These are phyloP conservation scores for Melanchra persicariae DNA, from an alignment of 2,888 invertebrate genomes.

Conservation along the genomic window DNA sequence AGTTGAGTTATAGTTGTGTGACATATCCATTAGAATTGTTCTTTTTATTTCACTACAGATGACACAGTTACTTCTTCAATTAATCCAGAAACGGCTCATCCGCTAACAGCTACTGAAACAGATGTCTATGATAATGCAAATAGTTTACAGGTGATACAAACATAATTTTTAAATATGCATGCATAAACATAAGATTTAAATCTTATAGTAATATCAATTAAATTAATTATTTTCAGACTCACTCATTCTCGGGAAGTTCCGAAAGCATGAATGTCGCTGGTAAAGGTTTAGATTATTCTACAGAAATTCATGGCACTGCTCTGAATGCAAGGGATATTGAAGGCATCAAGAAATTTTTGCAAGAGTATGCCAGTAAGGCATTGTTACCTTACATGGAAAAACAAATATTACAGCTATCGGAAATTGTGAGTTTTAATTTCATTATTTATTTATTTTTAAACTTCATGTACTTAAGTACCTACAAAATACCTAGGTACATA, in stretches of 20 bases:
- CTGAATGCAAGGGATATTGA: constrained; percentile 96
- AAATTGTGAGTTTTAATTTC: constrained; percentile 90
- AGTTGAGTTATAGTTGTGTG: neutral
- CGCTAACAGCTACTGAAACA: constrained; percentile 93
- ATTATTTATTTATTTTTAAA: constrained; percentile 9
- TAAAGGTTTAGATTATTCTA: constrained; percentile 83
- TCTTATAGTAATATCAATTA: neutral
- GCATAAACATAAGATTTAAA: neutral
- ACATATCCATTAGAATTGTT: constrained; percentile 11
- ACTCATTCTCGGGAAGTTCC: constrained; percentile 89
- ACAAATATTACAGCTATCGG: constrained; percentile 95
- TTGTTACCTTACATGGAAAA: constrained; percentile 98
- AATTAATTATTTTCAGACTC: constrained; percentile 78
- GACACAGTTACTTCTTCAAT: constrained; percentile 70
- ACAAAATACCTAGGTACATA: neutral
- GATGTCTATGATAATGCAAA: constrained; percentile 90
- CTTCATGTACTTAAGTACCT: neutral
- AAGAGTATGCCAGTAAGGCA: constrained; percentile 96
- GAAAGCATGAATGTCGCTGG: constrained; percentile 91
- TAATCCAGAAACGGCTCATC: constrained; percentile 91
- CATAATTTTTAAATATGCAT: neutral
- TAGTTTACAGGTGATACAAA: constrained; percentile 84
- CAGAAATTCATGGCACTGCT: constrained; percentile 93
- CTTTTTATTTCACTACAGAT: constrained; percentile 66
- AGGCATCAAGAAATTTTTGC: constrained; percentile 95